Evolutionary conservation across 2,797 vertebrate species (phyloP).

Genomic region (Enteromius trimaculatus): DNA sequence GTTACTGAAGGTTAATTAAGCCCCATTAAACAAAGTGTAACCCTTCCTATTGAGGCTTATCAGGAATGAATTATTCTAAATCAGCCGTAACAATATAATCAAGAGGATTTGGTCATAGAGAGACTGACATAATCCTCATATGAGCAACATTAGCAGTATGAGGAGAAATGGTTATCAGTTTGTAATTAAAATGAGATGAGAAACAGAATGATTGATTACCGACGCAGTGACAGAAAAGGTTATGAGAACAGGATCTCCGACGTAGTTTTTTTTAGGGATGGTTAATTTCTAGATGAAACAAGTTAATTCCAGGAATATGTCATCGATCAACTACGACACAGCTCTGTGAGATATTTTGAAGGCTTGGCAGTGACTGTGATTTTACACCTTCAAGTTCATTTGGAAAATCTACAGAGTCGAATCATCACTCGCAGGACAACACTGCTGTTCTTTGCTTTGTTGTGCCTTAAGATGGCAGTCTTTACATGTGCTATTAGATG

Average conservation of each 20-base stretch:
- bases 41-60: slow-evolving; percentile 52
- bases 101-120: slow-evolving; percentile 51
- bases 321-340: slow-evolving; percentile 25
- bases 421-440: background rate
- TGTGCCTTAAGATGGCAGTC: slow-evolving; percentile 26
- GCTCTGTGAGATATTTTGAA: slow-evolving; percentile 19
- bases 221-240: slow-evolving; percentile 33
- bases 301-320: slow-evolving; percentile 26
- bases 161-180: slow-evolving; percentile 31
- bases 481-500: slow-evolving; percentile 32
- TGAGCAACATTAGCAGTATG: slow-evolving; percentile 38
- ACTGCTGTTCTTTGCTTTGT: slow-evolving; percentile 13
- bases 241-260: slow-evolving; percentile 32
- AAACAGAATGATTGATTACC: slow-evolving; percentile 54
- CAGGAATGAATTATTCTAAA: slow-evolving; percentile 53
- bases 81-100: slow-evolving; percentile 55
- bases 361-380: slow-evolving; percentile 9
- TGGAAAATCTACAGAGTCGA: slow-evolving; percentile 11
- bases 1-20: slow-evolving; percentile 58
- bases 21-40: slow-evolving; percentile 48
- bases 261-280: slow-evolving; percentile 38
- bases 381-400: background rate
- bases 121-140: slow-evolving; percentile 43
- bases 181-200: slow-evolving; percentile 44
- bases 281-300: slow-evolving; percentile 47